Conservation (phyloP, 2,888 invertebrate genomes). For the Congeria kusceri region DNA sequence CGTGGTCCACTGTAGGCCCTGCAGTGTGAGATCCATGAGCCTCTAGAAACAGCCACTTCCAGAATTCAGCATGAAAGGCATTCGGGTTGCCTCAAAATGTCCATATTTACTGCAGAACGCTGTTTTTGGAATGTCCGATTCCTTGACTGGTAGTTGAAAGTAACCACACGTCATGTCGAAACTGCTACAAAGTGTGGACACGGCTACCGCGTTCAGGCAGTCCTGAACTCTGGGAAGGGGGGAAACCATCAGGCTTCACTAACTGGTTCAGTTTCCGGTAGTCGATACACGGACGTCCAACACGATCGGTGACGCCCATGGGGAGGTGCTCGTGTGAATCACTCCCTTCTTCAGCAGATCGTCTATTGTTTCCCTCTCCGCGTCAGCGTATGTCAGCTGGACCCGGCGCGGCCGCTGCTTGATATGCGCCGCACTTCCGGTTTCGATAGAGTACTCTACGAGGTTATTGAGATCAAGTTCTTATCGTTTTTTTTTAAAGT, state of each 20-base stretch:
- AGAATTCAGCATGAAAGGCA: constrained; percentile 7
- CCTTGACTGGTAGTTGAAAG: constrained; percentile 5
- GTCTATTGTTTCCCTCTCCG: constrained; percentile 46
- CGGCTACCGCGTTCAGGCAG: constrained; percentile 8
- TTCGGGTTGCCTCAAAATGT: neutral
- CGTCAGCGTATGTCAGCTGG: constrained; percentile 39
- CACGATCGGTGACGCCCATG: constrained; percentile 35
- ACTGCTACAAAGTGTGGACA: neutral
- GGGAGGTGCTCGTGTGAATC: constrained; percentile 26
- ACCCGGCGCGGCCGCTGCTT: constrained; percentile 42
- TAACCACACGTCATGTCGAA: constrained; percentile 4
- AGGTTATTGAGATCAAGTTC: constrained; percentile 37
- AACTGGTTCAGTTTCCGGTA: constrained; percentile 7
- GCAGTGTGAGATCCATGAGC: constrained; percentile 9
- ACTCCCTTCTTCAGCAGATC: constrained; percentile 32
- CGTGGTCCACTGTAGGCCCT: constrained; percentile 22
- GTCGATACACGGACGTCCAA: too few species aligned
- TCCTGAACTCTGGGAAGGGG: constrained; percentile 8
- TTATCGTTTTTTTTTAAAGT: too few species aligned
- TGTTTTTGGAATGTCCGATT: constrained; percentile 5
- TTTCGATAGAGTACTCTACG: constrained; percentile 44
- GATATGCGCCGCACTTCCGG: constrained; percentile 42
- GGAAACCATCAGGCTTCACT: neutral
- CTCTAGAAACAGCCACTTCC: neutral
- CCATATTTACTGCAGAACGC: constrained; percentile 15